Conservation (phyloP, 2,797 vertebrate genomes). For the Netta rufina region DNA sequence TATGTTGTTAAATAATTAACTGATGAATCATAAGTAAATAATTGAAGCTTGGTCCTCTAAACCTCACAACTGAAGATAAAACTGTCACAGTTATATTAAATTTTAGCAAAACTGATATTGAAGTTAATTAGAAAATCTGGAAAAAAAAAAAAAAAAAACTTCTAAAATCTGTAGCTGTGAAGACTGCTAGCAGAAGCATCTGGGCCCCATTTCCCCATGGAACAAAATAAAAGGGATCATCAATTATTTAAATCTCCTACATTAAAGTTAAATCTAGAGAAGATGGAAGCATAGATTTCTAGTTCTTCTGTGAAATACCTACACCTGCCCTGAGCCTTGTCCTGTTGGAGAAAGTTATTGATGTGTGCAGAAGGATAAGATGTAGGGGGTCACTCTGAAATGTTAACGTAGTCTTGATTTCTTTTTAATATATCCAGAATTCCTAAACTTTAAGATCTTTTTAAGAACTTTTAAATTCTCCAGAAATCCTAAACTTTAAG, state of each 20-base stretch:
- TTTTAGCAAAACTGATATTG: neutral
- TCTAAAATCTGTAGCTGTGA: neutral
- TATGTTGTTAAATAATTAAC: constrained; percentile 44
- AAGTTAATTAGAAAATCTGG: neutral
- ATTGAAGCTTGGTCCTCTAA: constrained; percentile 23
- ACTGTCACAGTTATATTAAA: neutral
- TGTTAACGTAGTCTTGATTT: neutral
- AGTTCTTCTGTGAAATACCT: neutral
- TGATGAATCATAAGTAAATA: constrained; percentile 32
- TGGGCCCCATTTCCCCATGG: neutral
- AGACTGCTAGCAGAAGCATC: neutral
- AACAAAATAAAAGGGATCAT: neutral
- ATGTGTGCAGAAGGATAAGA: neutral
- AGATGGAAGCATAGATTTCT: neutral
- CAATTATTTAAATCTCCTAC: neutral
- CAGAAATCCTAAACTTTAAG: neutral
- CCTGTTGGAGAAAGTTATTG: accelerated
- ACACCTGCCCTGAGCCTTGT: neutral
- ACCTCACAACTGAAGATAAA: neutral
- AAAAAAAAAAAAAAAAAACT: neutral
- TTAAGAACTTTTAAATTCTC: neutral
- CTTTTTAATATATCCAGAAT: neutral
- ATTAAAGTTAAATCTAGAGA: neutral
- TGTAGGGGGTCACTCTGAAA: neutral
- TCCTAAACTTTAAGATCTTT: neutral